Evolutionary conservation across 1,140 invertebrate genomes (phyloP), one percentile per base, ranked within the genome.

Genomic region (Cryptotermes secundus): DNA sequence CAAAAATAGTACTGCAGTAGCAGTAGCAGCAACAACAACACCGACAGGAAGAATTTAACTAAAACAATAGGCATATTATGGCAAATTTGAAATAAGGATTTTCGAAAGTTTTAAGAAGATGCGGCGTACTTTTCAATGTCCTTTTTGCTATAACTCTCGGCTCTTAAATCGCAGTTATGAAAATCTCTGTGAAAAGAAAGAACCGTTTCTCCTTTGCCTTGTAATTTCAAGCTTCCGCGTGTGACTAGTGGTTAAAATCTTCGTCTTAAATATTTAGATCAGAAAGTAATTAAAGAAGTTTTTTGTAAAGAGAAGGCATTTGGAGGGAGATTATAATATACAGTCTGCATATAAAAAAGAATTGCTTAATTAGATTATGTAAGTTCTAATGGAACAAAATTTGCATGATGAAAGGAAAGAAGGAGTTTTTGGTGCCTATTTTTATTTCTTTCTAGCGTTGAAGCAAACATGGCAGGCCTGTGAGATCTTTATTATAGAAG

Each of bases 221-320:
- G 26, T 72, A 72, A 72, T 31, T 72, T 72, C n/a, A 72, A 72
- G 59, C n/a, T 72, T 72, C 59, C 59, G n/a, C 59, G n/a, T 72
- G 59, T 72, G 59, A 72, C 59, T 59, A n/a, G 59, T 72, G 59
- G 59, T 72, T 72, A 72, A n/a, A 72, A 31, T 16, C 59, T 6
- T 72, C n/a, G 59, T 72, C 59, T n/a, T n/a, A 72, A 72, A 72
- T 72, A 72, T 72, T 72, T 72, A 72, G 59, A 72, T 72, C 59
- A 72, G 59, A 72, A 72, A 72, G 59, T 72, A 72, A 72, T 72
- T 72, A 72, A 72, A 72, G n/a, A 72, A 31, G 1, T 65, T 72
- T 72, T 72, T 72, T 72, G 26, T 31, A 72, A 7, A 72, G 59
- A 6, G 26, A 26, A 72, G 59, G 31, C 59, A 72, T 72, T 72